phyloP scores from a whole-genome alignment of 2,888 invertebrate species.

The Tethea ocularis region DNA sequence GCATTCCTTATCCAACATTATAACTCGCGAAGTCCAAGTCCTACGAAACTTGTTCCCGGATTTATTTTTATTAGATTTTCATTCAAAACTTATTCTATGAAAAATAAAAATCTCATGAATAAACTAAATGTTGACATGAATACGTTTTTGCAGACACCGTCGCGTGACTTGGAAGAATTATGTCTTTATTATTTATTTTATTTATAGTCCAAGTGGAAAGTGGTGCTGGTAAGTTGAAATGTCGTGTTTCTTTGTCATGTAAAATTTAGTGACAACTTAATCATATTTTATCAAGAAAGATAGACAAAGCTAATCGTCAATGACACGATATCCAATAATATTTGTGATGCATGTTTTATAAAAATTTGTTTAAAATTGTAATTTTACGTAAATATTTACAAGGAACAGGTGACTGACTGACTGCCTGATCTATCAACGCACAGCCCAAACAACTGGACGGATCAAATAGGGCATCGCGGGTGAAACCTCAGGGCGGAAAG shows the following conservation, averaged over 20 bases:
- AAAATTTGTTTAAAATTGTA: too few relatives aligned
- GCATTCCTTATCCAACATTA: conserved; percentile 5
- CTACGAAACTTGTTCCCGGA: conserved; percentile 9
- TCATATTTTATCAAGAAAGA: not conserved
- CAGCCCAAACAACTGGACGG: too few relatives aligned
- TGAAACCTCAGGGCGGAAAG: too few relatives aligned
- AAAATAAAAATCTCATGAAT: conserved; percentile 11
- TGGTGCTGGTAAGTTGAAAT: not conserved
- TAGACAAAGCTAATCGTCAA: too few relatives aligned
- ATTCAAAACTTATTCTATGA: conserved; percentile 12
- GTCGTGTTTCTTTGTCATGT: not conserved
- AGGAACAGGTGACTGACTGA: too few relatives aligned
- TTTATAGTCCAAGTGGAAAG: not conserved
- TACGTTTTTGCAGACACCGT: conserved; percentile 4
- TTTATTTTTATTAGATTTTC: conserved; percentile 13
- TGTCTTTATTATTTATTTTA: conserved; percentile 8
- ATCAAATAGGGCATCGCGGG: too few relatives aligned
- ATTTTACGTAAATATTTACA: too few relatives aligned
- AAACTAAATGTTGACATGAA: conserved; percentile 2
- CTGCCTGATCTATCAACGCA: too few relatives aligned
- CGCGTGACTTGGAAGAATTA: conserved; percentile 10
- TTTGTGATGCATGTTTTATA: too few relatives aligned
- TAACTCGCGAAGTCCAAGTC: conserved; percentile 1
- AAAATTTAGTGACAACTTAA: not conserved
- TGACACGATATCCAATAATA: too few relatives aligned